A percentile compares a stretch with the other conserved stretches of the same genome.
phyloP scores from a whole-genome alignment of 2,888 invertebrate genomes.

The Anthrax anthrax region DNA sequence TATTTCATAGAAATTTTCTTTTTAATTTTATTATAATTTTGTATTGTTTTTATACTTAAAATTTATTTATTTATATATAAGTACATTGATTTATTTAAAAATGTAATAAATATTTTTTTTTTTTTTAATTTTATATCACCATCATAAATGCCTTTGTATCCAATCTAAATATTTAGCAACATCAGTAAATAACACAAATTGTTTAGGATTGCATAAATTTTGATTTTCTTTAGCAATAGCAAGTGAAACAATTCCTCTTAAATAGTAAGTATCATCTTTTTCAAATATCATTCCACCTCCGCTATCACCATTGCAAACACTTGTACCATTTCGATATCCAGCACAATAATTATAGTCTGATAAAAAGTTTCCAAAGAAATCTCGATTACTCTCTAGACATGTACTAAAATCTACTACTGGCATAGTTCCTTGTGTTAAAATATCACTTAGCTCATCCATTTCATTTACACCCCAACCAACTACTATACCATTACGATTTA shows the following conservation, averaged over 20 bases:
- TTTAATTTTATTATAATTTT: no score
- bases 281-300: slow-evolving; percentile 36
- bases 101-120: no score
- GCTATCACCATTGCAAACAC: slow-evolving; percentile 40
- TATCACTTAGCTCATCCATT: slow-evolving; percentile 18
- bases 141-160: slow-evolving; percentile 14
- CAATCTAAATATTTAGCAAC: slow-evolving; percentile 25
- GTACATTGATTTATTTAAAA: no score
- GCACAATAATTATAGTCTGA: slow-evolving; percentile 11
- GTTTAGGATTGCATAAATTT: slow-evolving; percentile 32
- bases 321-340: slow-evolving; percentile 22
- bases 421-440: slow-evolving; percentile 22
- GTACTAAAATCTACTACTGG: slow-evolving; percentile 23
- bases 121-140: no score
- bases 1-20: no score
- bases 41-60: no score
- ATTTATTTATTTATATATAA: no score
- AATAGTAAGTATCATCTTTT: slow-evolving; percentile 4
- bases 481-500: slow-evolving; percentile 15
- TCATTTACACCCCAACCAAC: slow-evolving; percentile 33
- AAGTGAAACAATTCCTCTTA: slow-evolving; percentile 14
- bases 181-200: slow-evolving; percentile 38
- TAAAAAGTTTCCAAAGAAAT: slow-evolving; percentile 10
- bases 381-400: slow-evolving; percentile 18
- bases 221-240: slow-evolving; percentile 14